Conservation (phyloP, 2,888 invertebrate genomes). For the Drosophila colorata region DNA sequence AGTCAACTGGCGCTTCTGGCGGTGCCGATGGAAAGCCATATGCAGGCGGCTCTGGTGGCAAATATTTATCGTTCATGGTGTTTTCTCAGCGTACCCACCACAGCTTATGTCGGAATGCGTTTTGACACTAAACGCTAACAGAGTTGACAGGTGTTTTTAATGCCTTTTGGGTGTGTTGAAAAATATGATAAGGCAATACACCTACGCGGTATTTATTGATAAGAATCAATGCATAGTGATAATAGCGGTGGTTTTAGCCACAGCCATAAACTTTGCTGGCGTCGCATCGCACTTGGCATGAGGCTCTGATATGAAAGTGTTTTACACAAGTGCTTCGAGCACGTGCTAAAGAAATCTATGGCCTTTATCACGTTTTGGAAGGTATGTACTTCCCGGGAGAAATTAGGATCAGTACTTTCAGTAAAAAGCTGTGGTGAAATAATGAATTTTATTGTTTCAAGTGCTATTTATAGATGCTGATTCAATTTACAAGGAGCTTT, state of each 20-base stretch:
- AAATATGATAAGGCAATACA: neutral
- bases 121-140: constrained; percentile 26
- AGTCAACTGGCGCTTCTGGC: constrained; percentile 1
- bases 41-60: constrained; percentile 19
- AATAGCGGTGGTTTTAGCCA: neutral
- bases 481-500: no score
- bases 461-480: constrained; percentile 4
- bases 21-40: constrained; percentile 34
- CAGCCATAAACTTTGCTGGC: neutral
- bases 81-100: neutral
- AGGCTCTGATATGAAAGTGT: neutral
- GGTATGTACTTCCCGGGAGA: neutral
- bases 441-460: neutral
- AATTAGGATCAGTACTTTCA: no score
- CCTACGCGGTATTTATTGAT: constrained; percentile 24
- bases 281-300: neutral
- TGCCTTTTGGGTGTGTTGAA: neutral
- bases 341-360: constrained; percentile 10
- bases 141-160: neutral
- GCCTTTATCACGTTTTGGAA: neutral
- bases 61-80: constrained; percentile 51
- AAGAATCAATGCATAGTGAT: constrained; percentile 11
- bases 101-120: neutral
- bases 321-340: neutral
- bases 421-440: neutral